Evolutionary conservation across 2,888 invertebrate genomes (phyloP).

Genomic region (Brenthis hecate): DNA sequence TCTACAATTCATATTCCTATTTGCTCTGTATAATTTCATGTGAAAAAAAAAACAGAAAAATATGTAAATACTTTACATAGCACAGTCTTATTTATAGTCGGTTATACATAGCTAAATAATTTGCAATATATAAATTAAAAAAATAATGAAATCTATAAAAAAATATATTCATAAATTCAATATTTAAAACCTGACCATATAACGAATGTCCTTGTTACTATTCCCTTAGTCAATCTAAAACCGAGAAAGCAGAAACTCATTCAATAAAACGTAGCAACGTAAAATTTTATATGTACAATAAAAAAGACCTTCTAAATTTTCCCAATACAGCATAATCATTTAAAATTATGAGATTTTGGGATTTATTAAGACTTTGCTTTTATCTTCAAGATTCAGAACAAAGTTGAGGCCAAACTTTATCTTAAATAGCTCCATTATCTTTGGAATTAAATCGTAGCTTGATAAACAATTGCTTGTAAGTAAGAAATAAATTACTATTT

Average conservation of each 20-base stretch:
- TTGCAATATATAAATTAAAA: too few species aligned
- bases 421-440: neutral
- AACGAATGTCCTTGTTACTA: neutral
- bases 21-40: too few species aligned
- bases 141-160: too few species aligned
- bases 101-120: too few species aligned
- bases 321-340: neutral
- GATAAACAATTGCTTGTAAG: neutral
- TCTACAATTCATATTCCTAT: too few species aligned
- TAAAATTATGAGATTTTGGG: neutral
- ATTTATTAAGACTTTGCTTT: constrained; percentile 2
- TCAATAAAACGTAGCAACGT: neutral
- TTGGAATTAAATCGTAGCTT: neutral
- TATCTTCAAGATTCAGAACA: neutral
- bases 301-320: constrained; percentile 5
- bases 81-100: too few species aligned
- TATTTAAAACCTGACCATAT: neutral
- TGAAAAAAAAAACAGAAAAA: too few species aligned
- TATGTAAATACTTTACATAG: too few species aligned
- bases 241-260: neutral
- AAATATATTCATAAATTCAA: too few species aligned
- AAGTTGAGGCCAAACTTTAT: neutral
- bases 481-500: neutral
- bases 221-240: constrained; percentile 1
- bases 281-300: constrained; percentile 7